A percentile compares a stretch with the other conserved stretches of the same genome.
phyloP scores from a whole-genome alignment of 2,797 vertebrate species.

The Pipistrellus kuhlii region DNA sequence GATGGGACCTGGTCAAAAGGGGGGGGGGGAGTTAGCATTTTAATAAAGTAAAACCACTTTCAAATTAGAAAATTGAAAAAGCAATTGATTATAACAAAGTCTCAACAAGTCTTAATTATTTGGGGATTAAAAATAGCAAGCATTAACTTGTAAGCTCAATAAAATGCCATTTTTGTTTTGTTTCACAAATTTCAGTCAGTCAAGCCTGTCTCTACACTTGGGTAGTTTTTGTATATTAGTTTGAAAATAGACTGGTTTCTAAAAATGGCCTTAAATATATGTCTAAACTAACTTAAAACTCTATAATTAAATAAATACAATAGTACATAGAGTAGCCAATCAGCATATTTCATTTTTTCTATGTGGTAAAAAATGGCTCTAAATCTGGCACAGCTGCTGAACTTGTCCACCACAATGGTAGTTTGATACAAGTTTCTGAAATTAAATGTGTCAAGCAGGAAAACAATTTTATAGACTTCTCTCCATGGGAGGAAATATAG shows the following conservation, averaged over 20 bases:
- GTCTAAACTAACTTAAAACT: constrained; percentile 44
- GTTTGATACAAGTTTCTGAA: constrained; percentile 65
- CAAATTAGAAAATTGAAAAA: constrained; percentile 63
- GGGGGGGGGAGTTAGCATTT: neutral
- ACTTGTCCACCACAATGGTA: constrained; percentile 30
- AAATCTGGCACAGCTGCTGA: constrained; percentile 56
- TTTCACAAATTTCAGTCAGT: constrained; percentile 12
- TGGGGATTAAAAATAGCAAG: constrained; percentile 48
- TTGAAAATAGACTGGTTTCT: constrained; percentile 55
- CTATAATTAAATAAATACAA: constrained; percentile 52
- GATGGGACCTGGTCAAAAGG: constrained; percentile 43
- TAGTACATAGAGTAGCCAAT: constrained; percentile 63
- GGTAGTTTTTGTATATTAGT: neutral
- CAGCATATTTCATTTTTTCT: constrained; percentile 62
- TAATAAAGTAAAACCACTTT: constrained; percentile 50
- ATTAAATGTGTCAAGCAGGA: constrained; percentile 53
- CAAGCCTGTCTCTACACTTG: constrained; percentile 11
- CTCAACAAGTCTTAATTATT: constrained; percentile 50
- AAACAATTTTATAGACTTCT: constrained; percentile 69
- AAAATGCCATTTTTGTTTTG: constrained; percentile 51
- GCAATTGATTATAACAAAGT: constrained; percentile 11
- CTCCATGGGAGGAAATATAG: constrained; percentile 32
- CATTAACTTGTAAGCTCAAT: constrained; percentile 34
- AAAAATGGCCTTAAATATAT: constrained; percentile 44
- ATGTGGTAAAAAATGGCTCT: constrained; percentile 44